Base-by-base conservation (phyloP, 1,140 invertebrate genomes). In the Venustaconcha ellipsiformis region DNA sequence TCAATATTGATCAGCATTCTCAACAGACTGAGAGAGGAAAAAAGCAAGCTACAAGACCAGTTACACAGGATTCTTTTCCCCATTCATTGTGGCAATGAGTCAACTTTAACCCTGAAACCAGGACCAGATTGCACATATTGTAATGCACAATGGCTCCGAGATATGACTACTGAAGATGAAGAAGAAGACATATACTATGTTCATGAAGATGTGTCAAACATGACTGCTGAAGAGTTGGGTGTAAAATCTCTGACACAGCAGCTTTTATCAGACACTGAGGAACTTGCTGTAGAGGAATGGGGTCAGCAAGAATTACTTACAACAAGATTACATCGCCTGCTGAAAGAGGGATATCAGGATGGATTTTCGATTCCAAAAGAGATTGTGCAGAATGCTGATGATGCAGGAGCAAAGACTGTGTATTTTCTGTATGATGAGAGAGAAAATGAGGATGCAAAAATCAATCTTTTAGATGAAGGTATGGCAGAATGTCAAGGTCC, bases 311-410 rank as follows among this genome's bases (percentile, higher is more conserved):
- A 86, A 65, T 70, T 79, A 26, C 74, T 86, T 11, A 84, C 83
- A 20, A 81, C 72, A 18, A 70, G 84, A 68, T 66, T 86, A 12
- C 55, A 60, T 26, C 68, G 78, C 8, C 76, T 85, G 67, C 37
- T 76, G 5, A 58, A 63, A 20, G 63, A 78, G 18, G 80, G 78
- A 17, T 88, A 88, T 73, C 81, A 80, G n/a, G 83, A 80, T 72
- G 86, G 84, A 15, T 77, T 84, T 58, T 80, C 83, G 66, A 80
- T 88, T 67, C 78, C 86, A 26, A 88, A 87, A 70, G 86, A 87
- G 78, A 68, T 87, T 14, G 70, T 87, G 55, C 86, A 87, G 74
- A 87, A 96, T 78, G 86, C 88, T 30, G 88, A 89, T 76, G 88
- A 89, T 83, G 87, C 88, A 30, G 82, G 83, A 30, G 86, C 88